A percentile compares a stretch with the other conserved stretches of the same genome.
phyloP scores from a whole-genome alignment of 2,888 invertebrate species.

The Pachliopta kotzebuea region DNA sequence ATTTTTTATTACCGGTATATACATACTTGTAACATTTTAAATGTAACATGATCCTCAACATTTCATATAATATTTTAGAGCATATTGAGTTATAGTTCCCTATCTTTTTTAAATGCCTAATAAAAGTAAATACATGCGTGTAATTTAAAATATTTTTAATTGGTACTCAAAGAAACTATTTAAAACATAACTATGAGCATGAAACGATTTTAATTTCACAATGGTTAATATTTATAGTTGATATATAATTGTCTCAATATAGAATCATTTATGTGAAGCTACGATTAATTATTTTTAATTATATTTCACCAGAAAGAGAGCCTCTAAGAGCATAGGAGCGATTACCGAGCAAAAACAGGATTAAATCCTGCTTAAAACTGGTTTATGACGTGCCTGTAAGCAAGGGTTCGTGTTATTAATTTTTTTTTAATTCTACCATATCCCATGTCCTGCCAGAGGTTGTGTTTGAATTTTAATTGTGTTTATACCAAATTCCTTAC shows the following conservation, averaged over 20 bases:
- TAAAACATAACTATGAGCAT: background rate
- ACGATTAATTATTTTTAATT: background rate
- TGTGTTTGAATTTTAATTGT: no score
- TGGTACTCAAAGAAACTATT: no score
- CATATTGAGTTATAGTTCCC: no score
- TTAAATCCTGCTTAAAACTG: slow-evolving; percentile 51
- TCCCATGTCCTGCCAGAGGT: background rate
- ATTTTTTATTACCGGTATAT: no score
- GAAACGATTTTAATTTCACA: background rate
- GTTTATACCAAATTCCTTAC: no score
- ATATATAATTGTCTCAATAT: background rate
- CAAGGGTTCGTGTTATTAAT: slow-evolving; percentile 18
- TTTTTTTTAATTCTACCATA: background rate
- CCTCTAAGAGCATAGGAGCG: background rate
- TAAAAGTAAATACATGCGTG: no score
- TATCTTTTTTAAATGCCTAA: no score
- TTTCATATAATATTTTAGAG: no score
- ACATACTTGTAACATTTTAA: no score
- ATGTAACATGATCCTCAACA: no score
- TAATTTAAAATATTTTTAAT: no score
- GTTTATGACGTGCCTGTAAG: slow-evolving; percentile 43
- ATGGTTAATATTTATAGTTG: background rate
- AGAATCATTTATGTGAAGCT: background rate
- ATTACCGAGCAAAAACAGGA: background rate
- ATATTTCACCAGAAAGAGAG: slow-evolving; percentile 8